phyloP scores from a whole-genome alignment of 2,888 invertebrate species.

The Lordiphosa fenestrarum region DNA sequence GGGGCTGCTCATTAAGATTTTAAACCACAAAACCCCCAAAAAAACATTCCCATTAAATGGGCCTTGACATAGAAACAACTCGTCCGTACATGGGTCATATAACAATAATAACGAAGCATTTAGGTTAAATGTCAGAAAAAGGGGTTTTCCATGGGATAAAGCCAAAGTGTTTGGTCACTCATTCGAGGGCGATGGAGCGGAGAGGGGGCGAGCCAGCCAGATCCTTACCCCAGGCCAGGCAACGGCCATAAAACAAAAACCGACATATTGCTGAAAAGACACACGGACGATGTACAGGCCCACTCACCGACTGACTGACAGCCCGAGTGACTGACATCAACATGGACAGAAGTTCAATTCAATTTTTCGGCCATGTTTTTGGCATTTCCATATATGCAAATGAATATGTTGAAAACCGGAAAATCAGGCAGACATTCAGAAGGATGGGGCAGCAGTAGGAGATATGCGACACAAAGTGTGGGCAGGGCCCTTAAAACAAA shows the following conservation, averaged over 20 bases:
- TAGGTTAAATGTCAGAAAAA: slow-evolving; percentile 65
- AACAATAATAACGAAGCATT: slow-evolving; percentile 72
- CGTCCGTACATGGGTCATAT: slow-evolving; percentile 39
- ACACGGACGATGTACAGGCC: slow-evolving; percentile 9
- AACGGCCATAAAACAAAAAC: slow-evolving; percentile 52
- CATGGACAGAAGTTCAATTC: slow-evolving; percentile 65
- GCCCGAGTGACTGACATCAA: slow-evolving; percentile 43
- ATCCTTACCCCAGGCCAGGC: slow-evolving; percentile 27
- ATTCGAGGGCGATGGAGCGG: slow-evolving; percentile 14
- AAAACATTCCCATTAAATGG: slow-evolving; percentile 29
- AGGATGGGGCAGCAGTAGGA: background rate
- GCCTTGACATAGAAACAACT: slow-evolving; percentile 28
- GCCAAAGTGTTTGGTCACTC: slow-evolving; percentile 65
- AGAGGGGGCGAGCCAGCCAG: background rate
- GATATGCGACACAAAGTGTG: too few relatives aligned
- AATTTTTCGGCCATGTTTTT: slow-evolving; percentile 73
- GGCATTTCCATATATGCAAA: slow-evolving; percentile 74
- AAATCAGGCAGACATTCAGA: slow-evolving; percentile 44
- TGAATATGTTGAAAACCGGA: slow-evolving; percentile 57
- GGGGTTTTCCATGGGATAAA: slow-evolving; percentile 38
- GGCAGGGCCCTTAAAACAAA: background rate
- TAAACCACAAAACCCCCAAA: slow-evolving; percentile 40
- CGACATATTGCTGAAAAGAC: slow-evolving; percentile 26
- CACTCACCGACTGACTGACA: slow-evolving; percentile 23
- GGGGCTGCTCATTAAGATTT: slow-evolving; percentile 63